Evolutionary conservation across 2,113 vertebrate genomes (phyloP), one percentile per base, ranked within the genome.

Genomic region (Gnathonemus longibarbis): DNA sequence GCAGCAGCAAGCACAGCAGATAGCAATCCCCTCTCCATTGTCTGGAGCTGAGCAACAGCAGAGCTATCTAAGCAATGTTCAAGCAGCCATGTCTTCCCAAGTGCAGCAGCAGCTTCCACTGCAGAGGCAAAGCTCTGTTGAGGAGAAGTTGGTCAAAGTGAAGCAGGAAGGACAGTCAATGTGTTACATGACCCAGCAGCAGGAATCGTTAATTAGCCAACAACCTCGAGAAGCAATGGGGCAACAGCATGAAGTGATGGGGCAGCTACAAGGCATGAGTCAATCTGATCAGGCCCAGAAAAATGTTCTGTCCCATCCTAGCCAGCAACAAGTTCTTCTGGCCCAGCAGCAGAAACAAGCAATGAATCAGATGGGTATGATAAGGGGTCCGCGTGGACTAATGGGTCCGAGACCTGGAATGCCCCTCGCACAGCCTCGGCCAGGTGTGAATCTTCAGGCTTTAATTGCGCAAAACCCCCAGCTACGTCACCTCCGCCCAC

Each of bases 391-490:
- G 88, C 95, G 95, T 89, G 94, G 93, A n/a, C 93, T 96, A 92
- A 95, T 96, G 92, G 85, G 74, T 74, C 95, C 94, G 86, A 94
- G 96, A 88, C 91, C 95, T 7, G 93, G 89, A 2, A 93, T 93
- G 90, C 94, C 95, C 45, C 94, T 96, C 91, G 97, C 97, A 27
- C 98, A 97, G 88, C 96, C 98, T 93, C 97, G 97, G 70, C 92
- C 95, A 0, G 95, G 97, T 56, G 94, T 95, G 42, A 96, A 95
- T 92, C 97, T 99, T 56, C 98, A 98, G 92, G 97, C 97, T 3
- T 97, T 98, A 91, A 96, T 99, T 94, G 97, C 98, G 88, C 98
- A 98, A 93, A 99, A 98, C 93, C 98, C 98, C 0, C 98, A 99
- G 93, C 95, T 99, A 87, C 97, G 98, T 87, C 97, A 97, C 90